Evolutionary conservation across 2,888 invertebrate species (phyloP), one percentile per base, ranked within the genome.

Genomic region (Acanthosepion esculentum): DNA sequence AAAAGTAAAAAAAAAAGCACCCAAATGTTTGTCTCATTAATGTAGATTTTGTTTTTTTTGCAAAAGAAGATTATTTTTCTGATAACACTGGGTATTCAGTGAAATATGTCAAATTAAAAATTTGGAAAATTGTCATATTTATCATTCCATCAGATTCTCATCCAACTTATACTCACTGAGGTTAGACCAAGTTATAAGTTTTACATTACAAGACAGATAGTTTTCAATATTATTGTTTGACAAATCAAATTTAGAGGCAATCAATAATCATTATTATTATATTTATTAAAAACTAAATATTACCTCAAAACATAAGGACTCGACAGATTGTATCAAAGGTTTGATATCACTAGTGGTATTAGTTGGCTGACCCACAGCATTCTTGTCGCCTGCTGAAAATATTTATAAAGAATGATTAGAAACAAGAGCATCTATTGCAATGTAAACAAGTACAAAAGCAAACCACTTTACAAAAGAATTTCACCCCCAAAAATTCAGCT

Each of bases 221-320:
- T 33, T 78, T 78, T 78, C 12, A 78, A 15, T 78, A 33, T 78
- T 33, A 78, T n/a, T 78, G 78, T n/a, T n/a, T 18, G 33, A n/a
- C n/a, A 78, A 33, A n/a, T n/a, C 12, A 78, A 78, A 78, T n/a
- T 29, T 29, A 78, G 29, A n/a, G 12, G 48, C 8, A 26, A 50
- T 48, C 6, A 15, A 23, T 15, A 26, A 50, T 48, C 6, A 15
- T 4, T 15, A 92, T 23, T 0, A 92, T 41, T 41, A 41, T 41
- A 41, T 41, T 41, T 41, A 93, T n/a, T 48, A 0, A 18, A 93
- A 93, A 92, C 50, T 48, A n/a, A n/a, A 20, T 10, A 93, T 93
- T 93, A 93, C 93, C 53, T 93, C 93, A 93, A 53, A 93, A 93
- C 93, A 93, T 93, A 93, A 93, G 29, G 93, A 53, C 53, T 93